These are phyloP conservation scores for Colaptes auratus DNA, from an alignment of 2,113 vertebrate species.

Conservation along the genomic window DNA sequence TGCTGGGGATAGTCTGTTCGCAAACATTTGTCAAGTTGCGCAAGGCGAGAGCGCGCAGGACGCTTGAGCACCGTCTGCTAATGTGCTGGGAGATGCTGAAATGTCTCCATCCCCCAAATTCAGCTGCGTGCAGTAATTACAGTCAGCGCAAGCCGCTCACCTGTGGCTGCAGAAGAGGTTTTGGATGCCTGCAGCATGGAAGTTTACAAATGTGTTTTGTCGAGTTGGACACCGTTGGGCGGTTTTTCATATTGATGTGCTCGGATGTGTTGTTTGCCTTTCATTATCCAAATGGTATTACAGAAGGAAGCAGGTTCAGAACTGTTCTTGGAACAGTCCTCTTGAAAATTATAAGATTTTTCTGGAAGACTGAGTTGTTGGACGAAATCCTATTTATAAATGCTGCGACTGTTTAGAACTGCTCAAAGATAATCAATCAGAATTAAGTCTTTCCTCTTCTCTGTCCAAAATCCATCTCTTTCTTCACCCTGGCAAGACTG, in stretches of 20 bases:
- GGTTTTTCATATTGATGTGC: neutral
- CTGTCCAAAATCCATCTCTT: neutral
- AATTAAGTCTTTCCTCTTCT: slow-evolving; percentile 13
- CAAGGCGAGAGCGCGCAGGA: neutral
- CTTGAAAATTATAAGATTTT: slow-evolving; percentile 25
- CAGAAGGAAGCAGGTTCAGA: neutral
- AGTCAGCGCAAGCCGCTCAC: neutral
- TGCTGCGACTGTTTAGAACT: slow-evolving; percentile 4
- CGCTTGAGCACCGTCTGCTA: neutral
- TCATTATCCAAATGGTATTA: slow-evolving; percentile 2
- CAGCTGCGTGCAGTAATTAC: neutral
- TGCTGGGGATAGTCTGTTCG: neutral
- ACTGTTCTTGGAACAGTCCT: slow-evolving; percentile 1
- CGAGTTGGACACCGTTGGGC: neutral
- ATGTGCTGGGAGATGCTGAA: neutral
- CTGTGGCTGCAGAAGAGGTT: neutral
- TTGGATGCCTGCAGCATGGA: neutral
- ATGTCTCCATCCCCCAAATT: neutral
- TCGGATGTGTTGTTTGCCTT: neutral
- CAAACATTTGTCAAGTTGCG: slow-evolving; percentile 26
- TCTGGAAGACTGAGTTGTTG: neutral
- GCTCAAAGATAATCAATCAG: slow-evolving; percentile 13
- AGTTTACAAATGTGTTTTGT: neutral
- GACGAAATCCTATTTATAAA: slow-evolving; percentile 34
- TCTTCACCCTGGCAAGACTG: neutral